Base-by-base conservation (phyloP, 2,113 vertebrate genomes). In the Malurus alboscapulatus region DNA sequence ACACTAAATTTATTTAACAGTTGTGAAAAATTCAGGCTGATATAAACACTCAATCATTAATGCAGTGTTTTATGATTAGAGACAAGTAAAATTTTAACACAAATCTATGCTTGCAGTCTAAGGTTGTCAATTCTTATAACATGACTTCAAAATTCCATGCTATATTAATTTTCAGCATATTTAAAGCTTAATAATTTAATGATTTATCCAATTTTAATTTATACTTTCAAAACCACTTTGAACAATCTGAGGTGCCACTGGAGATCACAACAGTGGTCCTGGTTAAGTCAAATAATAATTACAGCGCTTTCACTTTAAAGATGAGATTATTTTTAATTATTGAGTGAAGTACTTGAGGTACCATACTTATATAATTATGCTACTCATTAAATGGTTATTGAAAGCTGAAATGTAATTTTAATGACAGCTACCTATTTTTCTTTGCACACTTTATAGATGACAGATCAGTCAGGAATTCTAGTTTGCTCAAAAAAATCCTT, bases 301-400 rank as follows among this genome's bases (percentile, higher is more conserved):
- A 97, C 7, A 94, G 96, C 91, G 84, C 96, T 97, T 97, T 97
- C 95, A 96, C 96, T 97, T 97, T 97, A 97, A 97, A 98, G 96
- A 97, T 95, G 93, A 98, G 96, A 98, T 97, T 97, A 97, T 97
- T 98, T 98, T 97, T 97, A 98, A 97, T 97, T 97, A 98, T 97
- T 98, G 96, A 97, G 96, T 97, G 94, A 80, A 97, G 96, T 96
- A 97, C 92, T 97, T 97, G 96, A 97, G 96, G 95, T 97, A 97
- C 93, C 95, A 96, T 96, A 96, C 96, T 97, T 97, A 96, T 87
- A 96, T 97, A 97, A 97, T 98, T 97, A 97, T 34, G 93, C 93
- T 96, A 97, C 96, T 97, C 96, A 97, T 97, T 97, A 97, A 98
- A 97, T 94, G 95, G 96, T 97, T 98, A 97, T 93, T 97, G 96